These are phyloP conservation scores for Cantharis lateralis DNA, from an alignment of 2,888 invertebrate species.

Conservation along the genomic window DNA sequence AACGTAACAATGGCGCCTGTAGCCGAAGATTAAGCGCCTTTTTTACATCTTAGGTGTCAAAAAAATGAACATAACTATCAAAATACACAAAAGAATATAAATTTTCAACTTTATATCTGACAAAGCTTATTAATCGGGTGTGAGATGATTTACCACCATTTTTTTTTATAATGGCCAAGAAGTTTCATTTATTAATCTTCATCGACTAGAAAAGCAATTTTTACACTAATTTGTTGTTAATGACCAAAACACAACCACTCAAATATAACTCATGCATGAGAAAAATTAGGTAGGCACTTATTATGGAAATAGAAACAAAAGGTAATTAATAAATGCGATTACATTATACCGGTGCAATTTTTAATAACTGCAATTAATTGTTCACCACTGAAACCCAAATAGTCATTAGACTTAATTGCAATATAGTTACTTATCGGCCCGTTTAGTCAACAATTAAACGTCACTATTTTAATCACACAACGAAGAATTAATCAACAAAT, in stretches of 20 bases:
- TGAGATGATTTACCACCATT: not conserved
- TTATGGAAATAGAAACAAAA: conserved; percentile 6
- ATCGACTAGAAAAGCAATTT: not conserved
- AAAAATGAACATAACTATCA: not conserved
- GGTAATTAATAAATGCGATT: conserved; percentile 7
- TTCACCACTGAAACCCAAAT: conserved; percentile 12
- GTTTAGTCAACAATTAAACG: conserved; percentile 9
- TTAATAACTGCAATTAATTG: conserved; percentile 9
- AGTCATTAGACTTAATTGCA: conserved; percentile 14
- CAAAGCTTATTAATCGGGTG: not conserved
- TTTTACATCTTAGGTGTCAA: conserved; percentile 11
- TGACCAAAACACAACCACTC: not conserved
- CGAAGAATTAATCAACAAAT: conserved; percentile 5
- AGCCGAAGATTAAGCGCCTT: conserved; percentile 7
- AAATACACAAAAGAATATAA: not conserved
- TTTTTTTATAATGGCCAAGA: not conserved
- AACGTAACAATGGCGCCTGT: conserved; percentile 16
- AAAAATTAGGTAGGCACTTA: not conserved
- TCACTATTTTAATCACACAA: not conserved
- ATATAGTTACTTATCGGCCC: conserved; percentile 4
- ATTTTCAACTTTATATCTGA: not conserved
- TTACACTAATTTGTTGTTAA: not conserved
- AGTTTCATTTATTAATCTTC: not conserved
- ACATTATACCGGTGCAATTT: not conserved
- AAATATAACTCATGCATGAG: not conserved